Evolutionary conservation across 2,113 vertebrate species (phyloP).

Genomic region (Periophthalmus modestus): DNA sequence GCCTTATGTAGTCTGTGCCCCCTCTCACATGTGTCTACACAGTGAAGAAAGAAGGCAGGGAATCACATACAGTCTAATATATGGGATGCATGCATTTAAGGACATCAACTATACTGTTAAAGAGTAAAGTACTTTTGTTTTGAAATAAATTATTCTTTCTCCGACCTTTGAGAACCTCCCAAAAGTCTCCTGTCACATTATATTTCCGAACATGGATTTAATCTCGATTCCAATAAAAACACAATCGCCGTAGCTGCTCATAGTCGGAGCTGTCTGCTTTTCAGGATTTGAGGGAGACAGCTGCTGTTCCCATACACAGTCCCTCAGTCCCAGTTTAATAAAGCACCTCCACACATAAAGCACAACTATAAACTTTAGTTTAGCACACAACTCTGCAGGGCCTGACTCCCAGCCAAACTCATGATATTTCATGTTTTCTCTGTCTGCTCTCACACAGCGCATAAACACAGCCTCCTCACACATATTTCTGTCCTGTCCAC

Average conservation of each 20-base stretch:
- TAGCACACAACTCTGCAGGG: slow-evolving; percentile 29
- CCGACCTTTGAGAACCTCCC: slow-evolving; percentile 1
- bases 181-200: slow-evolving; percentile 19
- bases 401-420: slow-evolving; percentile 26
- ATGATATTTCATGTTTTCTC: slow-evolving; percentile 24
- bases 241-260: slow-evolving; percentile 15
- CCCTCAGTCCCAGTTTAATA: slow-evolving; percentile 62
- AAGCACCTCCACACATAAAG: slow-evolving; percentile 34
- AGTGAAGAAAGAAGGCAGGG: background rate
- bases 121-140: background rate
- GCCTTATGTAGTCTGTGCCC: background rate
- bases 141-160: background rate
- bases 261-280: slow-evolving; percentile 9
- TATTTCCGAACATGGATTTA: slow-evolving; percentile 17
- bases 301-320: slow-evolving; percentile 50
- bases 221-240: slow-evolving; percentile 26
- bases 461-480: background rate
- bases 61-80: slow-evolving; percentile 4
- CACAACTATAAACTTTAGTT: slow-evolving; percentile 32
- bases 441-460: slow-evolving; percentile 16
- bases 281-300: slow-evolving; percentile 36
- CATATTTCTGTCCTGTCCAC: background rate
- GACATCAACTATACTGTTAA: slow-evolving; percentile 1
- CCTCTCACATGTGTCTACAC: background rate
- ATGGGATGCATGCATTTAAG: background rate